These are phyloP conservation scores for Acleris emargana DNA, from an alignment of 2,888 invertebrate species.

Conservation along the genomic window DNA sequence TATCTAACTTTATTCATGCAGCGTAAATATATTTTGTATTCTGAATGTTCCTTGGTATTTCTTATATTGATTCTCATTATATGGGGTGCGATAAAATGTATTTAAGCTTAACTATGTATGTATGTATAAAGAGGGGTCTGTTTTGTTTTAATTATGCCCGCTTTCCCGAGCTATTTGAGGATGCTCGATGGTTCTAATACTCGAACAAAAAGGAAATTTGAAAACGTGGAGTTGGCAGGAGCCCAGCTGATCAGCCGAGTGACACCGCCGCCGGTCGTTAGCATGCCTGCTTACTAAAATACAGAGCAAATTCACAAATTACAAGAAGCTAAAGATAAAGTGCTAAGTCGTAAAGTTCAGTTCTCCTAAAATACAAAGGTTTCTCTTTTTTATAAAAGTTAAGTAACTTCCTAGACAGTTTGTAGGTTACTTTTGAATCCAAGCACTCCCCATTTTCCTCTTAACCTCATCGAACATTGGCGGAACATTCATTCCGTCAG, in stretches of 20 bases:
- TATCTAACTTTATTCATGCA: conserved; percentile 19
- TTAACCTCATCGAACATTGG: background rate
- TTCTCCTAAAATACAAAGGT: too few relatives aligned
- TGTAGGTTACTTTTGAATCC: too few relatives aligned
- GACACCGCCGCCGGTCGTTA: conserved; percentile 24
- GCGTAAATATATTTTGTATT: conserved; percentile 26
- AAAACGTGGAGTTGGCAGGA: conserved; percentile 21
- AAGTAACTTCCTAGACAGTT: too few relatives aligned
- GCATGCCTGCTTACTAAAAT: conserved; percentile 17
- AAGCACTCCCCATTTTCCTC: too few relatives aligned
- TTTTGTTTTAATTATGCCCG: conserved; percentile 11
- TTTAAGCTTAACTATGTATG: conserved; percentile 11
- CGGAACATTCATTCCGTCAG: conserved; percentile 5
- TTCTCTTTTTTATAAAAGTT: too few relatives aligned
- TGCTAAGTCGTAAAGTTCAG: too few relatives aligned
- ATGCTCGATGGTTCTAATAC: conserved; percentile 17
- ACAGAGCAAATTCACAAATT: conserved; percentile 13
- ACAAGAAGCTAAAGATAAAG: conserved; percentile 2
- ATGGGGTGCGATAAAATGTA: conserved; percentile 14
- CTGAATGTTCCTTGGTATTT: conserved; percentile 24
- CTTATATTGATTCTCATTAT: conserved; percentile 21
- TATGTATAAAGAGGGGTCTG: conserved; percentile 10
- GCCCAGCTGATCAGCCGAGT: conserved; percentile 28
- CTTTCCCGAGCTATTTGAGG: conserved; percentile 3
- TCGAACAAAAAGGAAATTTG: conserved; percentile 17